Base-by-base conservation (phyloP, 2,888 invertebrate genomes). In the Molorchus minor region DNA sequence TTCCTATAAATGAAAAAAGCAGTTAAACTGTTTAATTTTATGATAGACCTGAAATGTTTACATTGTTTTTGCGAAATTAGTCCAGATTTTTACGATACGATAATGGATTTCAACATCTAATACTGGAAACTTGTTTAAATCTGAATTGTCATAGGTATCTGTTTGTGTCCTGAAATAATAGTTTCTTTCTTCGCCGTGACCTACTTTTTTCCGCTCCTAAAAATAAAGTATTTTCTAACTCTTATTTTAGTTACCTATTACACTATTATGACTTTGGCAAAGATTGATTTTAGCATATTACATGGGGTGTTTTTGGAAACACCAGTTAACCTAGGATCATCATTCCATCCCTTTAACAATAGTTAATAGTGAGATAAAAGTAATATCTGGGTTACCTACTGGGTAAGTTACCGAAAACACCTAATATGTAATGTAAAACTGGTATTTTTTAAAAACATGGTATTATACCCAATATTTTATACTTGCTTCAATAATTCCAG, bases 11-110 rank as follows among this genome's bases (percentile, higher is more conserved):
- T 56, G 45, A 33, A 49, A 44, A 2, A n/a, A n/a, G 16, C 30
- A 12, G 17, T 29, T 33, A 17, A 21, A 8, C 12, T 10, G 19
- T 44, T 44, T 20, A 10, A 16, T 10, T 20, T 44, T 20, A 5
- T 8, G 15, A 7, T 16, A 20, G n/a, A n/a, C n/a, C 20, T 10
- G 21, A 5, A 44, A 30, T 30, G 30, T 30, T 77, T 73, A 85
- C 81, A 85, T 83, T 68, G 76, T 77, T 71, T 83, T 85, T 0
- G 87, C 88, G 74, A 89, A 89, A 69, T 88, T 87, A 0, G 86
- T 83, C 87, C 88, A 72, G 4, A 71, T 53, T 44, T 52, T 68
- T 1, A 64, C 56, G 58, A 72, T 58, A 12, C 67, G 57, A 4
- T 57, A 61, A 16, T 64, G 63, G 8, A 63, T 67, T 8, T 61